Evolutionary conservation across 2,797 vertebrate species (phyloP), one percentile per base, ranked within the genome.

Genomic region (Hydrolagus colliei): DNA sequence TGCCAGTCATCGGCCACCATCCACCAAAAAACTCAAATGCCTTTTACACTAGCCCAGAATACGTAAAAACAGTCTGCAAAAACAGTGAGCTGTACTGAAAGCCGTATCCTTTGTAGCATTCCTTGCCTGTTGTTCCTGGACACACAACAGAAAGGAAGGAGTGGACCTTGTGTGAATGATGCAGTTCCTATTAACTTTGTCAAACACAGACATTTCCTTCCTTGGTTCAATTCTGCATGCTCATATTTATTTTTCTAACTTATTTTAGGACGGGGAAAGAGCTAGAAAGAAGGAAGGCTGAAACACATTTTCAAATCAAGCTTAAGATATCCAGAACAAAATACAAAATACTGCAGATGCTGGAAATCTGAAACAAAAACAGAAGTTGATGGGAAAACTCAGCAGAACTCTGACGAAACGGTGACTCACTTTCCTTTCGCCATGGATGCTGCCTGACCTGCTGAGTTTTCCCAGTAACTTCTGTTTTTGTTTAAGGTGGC

Each of bases 61-160:
- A 80, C 27, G 22, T 80, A 65, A 27, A 62, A 80, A 27, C 13
- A 65, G 1, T 20, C n/a, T 16, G 78, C 59, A 27, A n/a, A 80
- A 65, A 32, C n/a, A 65, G 20, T 78, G 11, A 14, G 11, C n/a
- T 77, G 63, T 65, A 67, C 7, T 65, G 22, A 80, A 80, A 35
- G 62, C 14, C 3, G 12, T 7, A 63, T 80, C 7, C 13, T 67
- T 80, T 52, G 41, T 52, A 52, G 6, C 41, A 52, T 52, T 52
- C 3, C 27, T 27, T 27, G 27, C 27, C 12, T 35, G 79, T 82
- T 82, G 68, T 68, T 62, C 65, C 79, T 71, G 65, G 79, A 84
- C n/a, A 10, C 18, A 84, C 71, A 27, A 84, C 52, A n/a, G 79
- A 35, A 82, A n/a, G 74, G 18, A 82, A n/a, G 74, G 18, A 84